These are phyloP conservation scores for Penaeus chinensis DNA, from an alignment of 1,140 invertebrate species.

Conservation along the genomic window DNA sequence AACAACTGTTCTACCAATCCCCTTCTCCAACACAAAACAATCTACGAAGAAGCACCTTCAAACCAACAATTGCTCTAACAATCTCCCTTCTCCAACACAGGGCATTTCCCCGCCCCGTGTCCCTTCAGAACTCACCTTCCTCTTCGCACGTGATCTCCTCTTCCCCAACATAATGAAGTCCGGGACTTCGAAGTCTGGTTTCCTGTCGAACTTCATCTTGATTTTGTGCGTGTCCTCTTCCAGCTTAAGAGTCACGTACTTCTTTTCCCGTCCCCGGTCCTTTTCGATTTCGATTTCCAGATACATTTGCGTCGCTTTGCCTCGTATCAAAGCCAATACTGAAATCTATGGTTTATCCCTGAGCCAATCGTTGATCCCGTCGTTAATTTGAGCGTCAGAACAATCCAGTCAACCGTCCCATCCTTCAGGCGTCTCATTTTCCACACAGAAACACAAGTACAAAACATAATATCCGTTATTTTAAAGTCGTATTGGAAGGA, in stretches of 20 bases:
- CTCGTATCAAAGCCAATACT: constrained; percentile 17
- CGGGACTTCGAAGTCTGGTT: constrained; percentile 5
- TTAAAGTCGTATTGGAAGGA: too few species aligned
- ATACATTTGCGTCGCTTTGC: constrained; percentile 8
- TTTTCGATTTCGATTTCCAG: constrained; percentile 23
- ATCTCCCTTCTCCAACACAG: neutral
- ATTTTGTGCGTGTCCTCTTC: constrained; percentile 5
- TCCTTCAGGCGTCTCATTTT: neutral
- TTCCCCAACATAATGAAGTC: neutral
- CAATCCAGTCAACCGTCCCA: constrained; percentile 6
- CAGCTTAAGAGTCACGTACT: constrained; percentile 1
- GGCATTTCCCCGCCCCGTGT: neutral
- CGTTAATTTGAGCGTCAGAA: neutral
- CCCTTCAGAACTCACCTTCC: neutral
- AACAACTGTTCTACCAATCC: too few species aligned
- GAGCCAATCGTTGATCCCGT: too few species aligned
- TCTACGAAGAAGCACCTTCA: too few species aligned
- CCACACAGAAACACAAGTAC: neutral
- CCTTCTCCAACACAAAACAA: too few species aligned
- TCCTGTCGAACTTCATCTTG: constrained; percentile 26
- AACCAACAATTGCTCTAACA: too few species aligned
- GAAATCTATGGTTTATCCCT: neutral
- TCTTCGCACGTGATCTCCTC: neutral
- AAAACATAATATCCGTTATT: neutral
- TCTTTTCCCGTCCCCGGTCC: constrained; percentile 7